A percentile compares a stretch with the other conserved stretches of the same genome.
Evolutionary conservation across 2,797 vertebrate genomes (phyloP).

Genomic region (Acipenser transmontanus): DNA sequence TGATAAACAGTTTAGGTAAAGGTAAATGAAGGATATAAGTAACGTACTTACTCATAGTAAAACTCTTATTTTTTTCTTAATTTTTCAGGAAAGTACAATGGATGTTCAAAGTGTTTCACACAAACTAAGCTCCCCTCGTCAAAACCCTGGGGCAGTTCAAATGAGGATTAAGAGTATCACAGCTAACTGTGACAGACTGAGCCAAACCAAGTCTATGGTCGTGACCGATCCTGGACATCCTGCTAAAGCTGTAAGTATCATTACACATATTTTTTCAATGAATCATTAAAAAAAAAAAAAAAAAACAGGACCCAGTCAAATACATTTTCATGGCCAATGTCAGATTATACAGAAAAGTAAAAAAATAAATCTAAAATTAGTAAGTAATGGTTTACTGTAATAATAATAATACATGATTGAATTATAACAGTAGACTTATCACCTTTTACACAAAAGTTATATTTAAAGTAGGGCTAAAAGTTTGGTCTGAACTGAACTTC

Average conservation of each 20-base stretch:
- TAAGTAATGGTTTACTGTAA: too few relatives aligned
- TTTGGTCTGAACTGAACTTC: too few relatives aligned
- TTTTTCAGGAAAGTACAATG: not conserved
- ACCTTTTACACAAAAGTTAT: too few relatives aligned
- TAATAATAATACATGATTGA: too few relatives aligned
- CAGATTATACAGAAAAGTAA: too few relatives aligned
- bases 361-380: too few relatives aligned
- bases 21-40: not conserved
- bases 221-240: constrained; percentile 66
- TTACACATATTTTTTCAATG: too few relatives aligned
- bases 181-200: constrained; percentile 70
- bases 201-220: constrained; percentile 89
- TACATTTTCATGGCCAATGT: too few relatives aligned
- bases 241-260: constrained; percentile 66
- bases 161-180: constrained; percentile 72
- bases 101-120: not conserved
- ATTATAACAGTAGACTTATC: too few relatives aligned
- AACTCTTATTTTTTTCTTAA: not conserved
- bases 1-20: not conserved
- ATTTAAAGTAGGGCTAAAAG: too few relatives aligned
- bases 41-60: not conserved
- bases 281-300: too few relatives aligned
- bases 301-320: too few relatives aligned
- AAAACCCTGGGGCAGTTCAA: constrained; percentile 59
- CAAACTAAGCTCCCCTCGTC: constrained; percentile 44